Conservation (phyloP, 1,140 invertebrate genomes). For the Onthophagus taurus region DNA sequence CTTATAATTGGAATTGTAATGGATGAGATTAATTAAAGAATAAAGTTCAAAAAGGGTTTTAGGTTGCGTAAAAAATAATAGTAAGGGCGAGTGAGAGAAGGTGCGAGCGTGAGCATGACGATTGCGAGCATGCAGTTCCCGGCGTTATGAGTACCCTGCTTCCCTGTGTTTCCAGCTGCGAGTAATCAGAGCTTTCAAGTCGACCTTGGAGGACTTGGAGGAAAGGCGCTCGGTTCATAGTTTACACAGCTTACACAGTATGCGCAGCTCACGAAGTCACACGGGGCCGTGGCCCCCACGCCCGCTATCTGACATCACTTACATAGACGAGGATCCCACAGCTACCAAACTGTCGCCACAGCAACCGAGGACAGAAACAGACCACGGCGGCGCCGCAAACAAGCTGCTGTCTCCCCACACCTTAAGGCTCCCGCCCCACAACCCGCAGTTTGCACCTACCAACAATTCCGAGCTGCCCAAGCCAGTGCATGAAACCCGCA, state of each 20-base stretch:
- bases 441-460: slow-evolving; percentile 35
- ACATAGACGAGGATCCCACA: slow-evolving; percentile 80
- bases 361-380: slow-evolving; percentile 42
- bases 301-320: slow-evolving; percentile 80
- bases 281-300: slow-evolving; percentile 62
- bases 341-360: slow-evolving; percentile 45
- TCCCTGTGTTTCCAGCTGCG: slow-evolving; percentile 89
- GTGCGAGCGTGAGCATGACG: slow-evolving; percentile 16
- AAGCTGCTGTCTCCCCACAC: slow-evolving; percentile 36
- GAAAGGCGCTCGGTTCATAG: slow-evolving; percentile 96
- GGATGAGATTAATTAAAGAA: too few relatives aligned
- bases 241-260: slow-evolving; percentile 91
- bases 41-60: too few relatives aligned
- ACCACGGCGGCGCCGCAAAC: slow-evolving; percentile 30
- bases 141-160: slow-evolving; percentile 36
- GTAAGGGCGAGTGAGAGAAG: too few relatives aligned
- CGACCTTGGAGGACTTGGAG: slow-evolving; percentile 98
- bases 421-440: slow-evolving; percentile 34
- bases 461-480: slow-evolving; percentile 52
- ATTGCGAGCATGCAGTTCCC: slow-evolving; percentile 29
- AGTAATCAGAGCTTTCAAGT: slow-evolving; percentile 99
- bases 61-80: too few relatives aligned
- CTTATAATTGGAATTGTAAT: too few relatives aligned
- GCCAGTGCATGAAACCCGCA: slow-evolving; percentile 62
- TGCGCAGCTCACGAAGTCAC: slow-evolving; percentile 77